Percentiles rank a stretch among this genome's conserved stretches.
phyloP scores from a whole-genome alignment of 2,888 invertebrate genomes.

The Boloria euphrosyne region DNA sequence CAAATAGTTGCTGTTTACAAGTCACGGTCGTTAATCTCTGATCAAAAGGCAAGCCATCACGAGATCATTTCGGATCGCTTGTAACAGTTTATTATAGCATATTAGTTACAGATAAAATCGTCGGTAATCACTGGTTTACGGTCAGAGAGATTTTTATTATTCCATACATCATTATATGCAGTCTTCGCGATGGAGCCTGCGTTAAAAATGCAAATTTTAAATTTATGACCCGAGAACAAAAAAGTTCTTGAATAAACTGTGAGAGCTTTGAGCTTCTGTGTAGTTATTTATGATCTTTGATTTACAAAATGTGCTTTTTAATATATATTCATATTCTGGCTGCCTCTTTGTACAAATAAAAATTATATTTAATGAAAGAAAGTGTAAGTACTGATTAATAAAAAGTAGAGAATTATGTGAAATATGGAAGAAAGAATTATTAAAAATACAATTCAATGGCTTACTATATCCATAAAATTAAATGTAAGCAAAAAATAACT shows the following conservation, averaged over 20 bases:
- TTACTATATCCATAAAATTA: too few species aligned
- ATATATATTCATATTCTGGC: not conserved
- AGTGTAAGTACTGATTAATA: too few species aligned
- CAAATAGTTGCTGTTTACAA: conserved; percentile 21
- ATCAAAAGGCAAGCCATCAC: conserved; percentile 23
- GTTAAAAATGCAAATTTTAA: conserved; percentile 43
- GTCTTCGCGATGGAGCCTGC: conserved; percentile 32
- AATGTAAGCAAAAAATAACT: too few species aligned
- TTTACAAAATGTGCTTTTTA: not conserved
- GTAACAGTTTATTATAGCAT: conserved; percentile 38
- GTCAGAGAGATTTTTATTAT: conserved; percentile 30
- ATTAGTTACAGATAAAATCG: conserved; percentile 42
- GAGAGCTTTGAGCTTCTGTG: conserved; percentile 15
- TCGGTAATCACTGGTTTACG: conserved; percentile 36
- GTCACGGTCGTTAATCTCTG: conserved; percentile 12
- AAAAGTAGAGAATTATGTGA: too few species aligned
- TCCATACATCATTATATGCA: conserved; percentile 39
- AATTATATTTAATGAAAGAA: not conserved
- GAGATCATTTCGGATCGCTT: conserved; percentile 21
- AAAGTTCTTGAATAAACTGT: conserved; percentile 11
- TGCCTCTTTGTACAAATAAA: not conserved
- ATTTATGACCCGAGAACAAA: conserved; percentile 37
- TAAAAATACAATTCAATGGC: too few species aligned
- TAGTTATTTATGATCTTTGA: conserved; percentile 23
- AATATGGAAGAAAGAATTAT: too few species aligned